A percentile compares a stretch with the other conserved stretches of the same genome.
These are phyloP conservation scores for Boloria selene DNA, from an alignment of 2,888 invertebrate species.

Conservation along the genomic window DNA sequence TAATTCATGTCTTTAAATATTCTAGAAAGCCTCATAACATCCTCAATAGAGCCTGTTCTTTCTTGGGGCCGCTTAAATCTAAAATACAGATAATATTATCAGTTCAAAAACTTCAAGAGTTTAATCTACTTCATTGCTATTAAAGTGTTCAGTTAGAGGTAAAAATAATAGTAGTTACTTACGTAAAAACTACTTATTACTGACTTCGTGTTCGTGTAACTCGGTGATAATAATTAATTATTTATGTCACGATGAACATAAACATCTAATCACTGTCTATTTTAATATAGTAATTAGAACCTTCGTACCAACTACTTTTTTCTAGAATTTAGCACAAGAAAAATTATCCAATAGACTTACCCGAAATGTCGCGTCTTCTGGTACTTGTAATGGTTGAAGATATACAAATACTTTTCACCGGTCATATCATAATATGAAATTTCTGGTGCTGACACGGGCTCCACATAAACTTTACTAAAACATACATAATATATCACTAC, in stretches of 20 bases:
- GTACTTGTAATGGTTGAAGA: constrained; percentile 59
- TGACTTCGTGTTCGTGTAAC: no score
- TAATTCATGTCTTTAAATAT: constrained; percentile 54
- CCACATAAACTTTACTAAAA: not conserved
- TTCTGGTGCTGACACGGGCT: constrained; percentile 13
- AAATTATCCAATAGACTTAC: constrained; percentile 48
- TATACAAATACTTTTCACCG: constrained; percentile 58
- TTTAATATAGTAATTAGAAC: no score
- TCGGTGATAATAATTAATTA: no score
- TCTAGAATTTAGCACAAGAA: no score
- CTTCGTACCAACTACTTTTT: no score
- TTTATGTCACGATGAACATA: no score
- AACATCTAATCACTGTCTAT: no score
- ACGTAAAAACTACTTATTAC: no score
- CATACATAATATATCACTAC: no score
- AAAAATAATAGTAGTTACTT: no score
- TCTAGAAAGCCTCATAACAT: constrained; percentile 50
- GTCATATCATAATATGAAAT: constrained; percentile 59
- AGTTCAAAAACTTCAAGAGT: not conserved
- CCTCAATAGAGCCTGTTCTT: constrained; percentile 53
- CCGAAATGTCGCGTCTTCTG: constrained; percentile 51
- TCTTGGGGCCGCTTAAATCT: constrained; percentile 41
- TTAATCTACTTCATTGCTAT: not conserved
- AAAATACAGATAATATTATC: not conserved
- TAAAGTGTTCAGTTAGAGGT: not conserved